Conservation (phyloP, 2,113 vertebrate genomes). For the Phalacrocorax brasilianus region DNA sequence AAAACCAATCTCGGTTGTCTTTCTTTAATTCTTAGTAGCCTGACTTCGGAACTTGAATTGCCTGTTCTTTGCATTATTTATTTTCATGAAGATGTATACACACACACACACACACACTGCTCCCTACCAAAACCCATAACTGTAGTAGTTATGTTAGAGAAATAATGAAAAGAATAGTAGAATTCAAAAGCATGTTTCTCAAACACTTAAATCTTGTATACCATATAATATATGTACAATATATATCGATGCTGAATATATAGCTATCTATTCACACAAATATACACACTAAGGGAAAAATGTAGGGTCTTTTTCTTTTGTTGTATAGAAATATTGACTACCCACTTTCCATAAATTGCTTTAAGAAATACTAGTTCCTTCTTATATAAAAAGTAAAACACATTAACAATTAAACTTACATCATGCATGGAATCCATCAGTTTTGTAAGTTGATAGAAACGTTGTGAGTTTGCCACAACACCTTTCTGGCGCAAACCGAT, state of each 20-base stretch:
- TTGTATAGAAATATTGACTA: background rate
- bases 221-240: background rate
- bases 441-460: conserved; percentile 96
- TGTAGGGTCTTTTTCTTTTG: background rate
- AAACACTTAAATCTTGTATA: background rate
- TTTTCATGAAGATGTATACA: background rate
- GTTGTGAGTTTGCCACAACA: conserved; percentile 86
- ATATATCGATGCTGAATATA: background rate
- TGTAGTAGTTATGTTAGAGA: background rate
- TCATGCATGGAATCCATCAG: conserved; percentile 95
- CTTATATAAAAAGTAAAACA: background rate
- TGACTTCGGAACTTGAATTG: background rate
- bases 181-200: background rate
- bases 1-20: background rate
- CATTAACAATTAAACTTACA: conserved; percentile 72
- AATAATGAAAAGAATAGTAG: background rate
- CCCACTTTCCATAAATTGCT: background rate
- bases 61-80: background rate
- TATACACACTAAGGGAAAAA: background rate
- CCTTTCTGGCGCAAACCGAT: conserved; percentile 90
- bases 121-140: background rate
- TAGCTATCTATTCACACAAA: background rate
- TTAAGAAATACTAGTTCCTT: background rate
- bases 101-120: background rate
- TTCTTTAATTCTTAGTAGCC: background rate